Evolutionary conservation across 2,888 invertebrate genomes (phyloP).

Genomic region (Aspidiotus destructor): DNA sequence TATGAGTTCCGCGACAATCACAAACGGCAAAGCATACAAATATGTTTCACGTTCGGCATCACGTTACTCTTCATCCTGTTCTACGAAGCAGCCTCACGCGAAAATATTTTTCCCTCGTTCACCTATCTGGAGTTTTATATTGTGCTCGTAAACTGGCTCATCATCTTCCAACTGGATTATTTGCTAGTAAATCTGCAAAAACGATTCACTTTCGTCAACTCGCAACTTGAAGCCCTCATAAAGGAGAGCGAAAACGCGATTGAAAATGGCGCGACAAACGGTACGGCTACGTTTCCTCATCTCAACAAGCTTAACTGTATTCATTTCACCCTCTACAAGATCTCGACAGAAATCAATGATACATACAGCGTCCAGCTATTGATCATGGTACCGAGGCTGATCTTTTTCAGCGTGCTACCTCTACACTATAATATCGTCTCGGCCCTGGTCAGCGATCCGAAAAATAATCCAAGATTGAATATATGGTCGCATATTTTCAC

Average conservation of each 20-base stretch:
- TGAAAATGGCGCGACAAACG: background rate
- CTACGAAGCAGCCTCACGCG: slow-evolving; percentile 26
- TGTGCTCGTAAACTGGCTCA: slow-evolving; percentile 34
- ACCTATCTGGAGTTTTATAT: slow-evolving; percentile 33
- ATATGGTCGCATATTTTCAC: slow-evolving; percentile 35
- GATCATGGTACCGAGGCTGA: slow-evolving; percentile 32
- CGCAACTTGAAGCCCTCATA: slow-evolving; percentile 23
- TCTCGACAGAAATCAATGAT: slow-evolving; percentile 29
- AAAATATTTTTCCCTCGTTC: slow-evolving; percentile 33
- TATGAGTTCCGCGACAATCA: slow-evolving; percentile 21
- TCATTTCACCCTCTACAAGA: slow-evolving; percentile 31
- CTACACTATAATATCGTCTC: slow-evolving; percentile 35
- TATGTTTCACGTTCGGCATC: slow-evolving; percentile 15
- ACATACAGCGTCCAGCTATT: slow-evolving; percentile 34
- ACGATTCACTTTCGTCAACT: slow-evolving; percentile 32
- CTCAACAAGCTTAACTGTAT: slow-evolving; percentile 27
- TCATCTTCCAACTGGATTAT: slow-evolving; percentile 34
- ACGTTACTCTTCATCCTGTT: slow-evolving; percentile 20
- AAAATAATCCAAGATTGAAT: slow-evolving; percentile 14
- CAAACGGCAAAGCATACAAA: slow-evolving; percentile 26
- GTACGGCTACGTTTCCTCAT: background rate
- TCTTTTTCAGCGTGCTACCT: slow-evolving; percentile 34
- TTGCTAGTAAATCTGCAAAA: slow-evolving; percentile 33
- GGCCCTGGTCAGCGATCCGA: slow-evolving; percentile 30
- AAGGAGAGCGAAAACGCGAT: slow-evolving; percentile 10